Evolutionary conservation across 2,113 vertebrate species (phyloP).

Genomic region (Siniperca chuatsi): DNA sequence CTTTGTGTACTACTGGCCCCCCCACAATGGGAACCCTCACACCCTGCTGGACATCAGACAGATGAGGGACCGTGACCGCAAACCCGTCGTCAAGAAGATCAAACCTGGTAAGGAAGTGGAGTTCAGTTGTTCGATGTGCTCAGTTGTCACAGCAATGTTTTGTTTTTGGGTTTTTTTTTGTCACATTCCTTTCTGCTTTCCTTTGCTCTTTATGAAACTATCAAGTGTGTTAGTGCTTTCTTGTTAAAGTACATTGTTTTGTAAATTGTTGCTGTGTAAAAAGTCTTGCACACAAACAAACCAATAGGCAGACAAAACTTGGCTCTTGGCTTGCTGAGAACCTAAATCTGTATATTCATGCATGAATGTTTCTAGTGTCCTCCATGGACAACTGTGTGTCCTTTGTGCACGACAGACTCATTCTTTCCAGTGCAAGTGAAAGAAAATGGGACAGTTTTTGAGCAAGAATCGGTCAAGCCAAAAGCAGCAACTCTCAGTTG

Average conservation of each 20-base stretch:
- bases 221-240: background rate
- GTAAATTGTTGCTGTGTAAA: no score
- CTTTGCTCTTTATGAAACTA: background rate
- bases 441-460: background rate
- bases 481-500: background rate
- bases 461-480: background rate
- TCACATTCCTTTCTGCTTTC: background rate
- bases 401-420: background rate
- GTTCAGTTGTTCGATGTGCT: background rate
- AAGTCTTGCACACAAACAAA: background rate
- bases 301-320: background rate
- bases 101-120: conserved; percentile 89
- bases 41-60: conserved; percentile 96
- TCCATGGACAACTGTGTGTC: background rate
- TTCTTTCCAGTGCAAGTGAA: background rate
- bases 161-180: background rate
- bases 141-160: background rate
- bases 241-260: background rate
- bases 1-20: conserved; percentile 97
- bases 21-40: conserved; percentile 94
- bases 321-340: background rate
- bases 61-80: conserved; percentile 92
- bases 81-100: conserved; percentile 97
- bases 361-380: background rate
- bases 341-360: background rate